Percentiles rank a stretch among this genome's conserved stretches.
Evolutionary conservation across 2,113 vertebrate species (phyloP).

Genomic region (Pipra filicauda): DNA sequence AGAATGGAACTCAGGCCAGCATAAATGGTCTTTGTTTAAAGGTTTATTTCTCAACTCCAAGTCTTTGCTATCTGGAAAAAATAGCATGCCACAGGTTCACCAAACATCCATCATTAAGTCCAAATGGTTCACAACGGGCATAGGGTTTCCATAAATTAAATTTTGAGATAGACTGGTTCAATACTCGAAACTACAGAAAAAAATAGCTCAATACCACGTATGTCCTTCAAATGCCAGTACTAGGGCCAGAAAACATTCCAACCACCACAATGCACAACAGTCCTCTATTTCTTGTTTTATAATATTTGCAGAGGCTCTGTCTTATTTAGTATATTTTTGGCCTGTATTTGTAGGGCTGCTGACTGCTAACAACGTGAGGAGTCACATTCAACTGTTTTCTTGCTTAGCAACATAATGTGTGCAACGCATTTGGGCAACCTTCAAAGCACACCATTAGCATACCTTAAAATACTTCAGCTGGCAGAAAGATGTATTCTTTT

Average conservation of each 20-base stretch:
- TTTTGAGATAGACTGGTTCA: neutral
- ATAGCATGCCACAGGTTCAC: neutral
- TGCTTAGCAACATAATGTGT: neutral
- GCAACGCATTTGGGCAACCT: neutral
- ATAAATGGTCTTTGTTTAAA: neutral
- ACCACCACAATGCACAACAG: neutral
- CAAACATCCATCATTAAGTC: neutral
- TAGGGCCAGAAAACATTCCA: neutral
- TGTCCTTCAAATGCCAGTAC: neutral
- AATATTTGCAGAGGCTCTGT: neutral
- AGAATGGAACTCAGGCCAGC: neutral
- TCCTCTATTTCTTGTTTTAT: neutral
- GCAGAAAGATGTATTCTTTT: neutral
- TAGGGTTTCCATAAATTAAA: neutral
- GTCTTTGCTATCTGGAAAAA: neutral
- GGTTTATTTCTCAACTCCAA: neutral
- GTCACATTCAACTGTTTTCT: neutral
- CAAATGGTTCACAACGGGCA: neutral
- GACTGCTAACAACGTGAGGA: neutral
- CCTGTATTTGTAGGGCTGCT: neutral
- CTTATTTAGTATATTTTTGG: neutral
- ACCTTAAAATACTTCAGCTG: neutral
- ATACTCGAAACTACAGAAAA: neutral
- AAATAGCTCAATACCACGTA: rapidly evolving
- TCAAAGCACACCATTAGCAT: neutral